Conservation (phyloP, 2,113 vertebrate species). For the Agelaius tricolor region DNA sequence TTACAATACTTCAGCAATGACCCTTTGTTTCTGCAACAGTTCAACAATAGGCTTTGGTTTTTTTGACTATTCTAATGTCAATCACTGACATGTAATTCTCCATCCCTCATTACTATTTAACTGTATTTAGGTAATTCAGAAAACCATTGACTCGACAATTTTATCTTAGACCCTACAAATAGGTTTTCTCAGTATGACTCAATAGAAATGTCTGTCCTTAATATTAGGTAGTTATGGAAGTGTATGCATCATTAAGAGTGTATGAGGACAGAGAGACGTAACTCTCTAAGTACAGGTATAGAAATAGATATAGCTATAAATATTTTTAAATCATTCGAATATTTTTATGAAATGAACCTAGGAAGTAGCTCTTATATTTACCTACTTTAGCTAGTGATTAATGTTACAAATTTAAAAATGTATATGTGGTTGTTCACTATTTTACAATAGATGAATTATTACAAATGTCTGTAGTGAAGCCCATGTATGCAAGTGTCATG, state of each 20-base stretch:
- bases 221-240: not conserved
- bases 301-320: not conserved
- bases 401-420: not conserved
- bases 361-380: not conserved
- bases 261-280: not conserved
- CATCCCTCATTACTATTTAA: not conserved
- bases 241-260: not conserved
- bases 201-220: not conserved
- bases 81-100: not conserved
- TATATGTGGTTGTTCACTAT: not conserved
- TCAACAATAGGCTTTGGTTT: not conserved
- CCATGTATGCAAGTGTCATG: not conserved
- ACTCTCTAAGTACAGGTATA: not conserved
- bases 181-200: not conserved
- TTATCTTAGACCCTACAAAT: not conserved
- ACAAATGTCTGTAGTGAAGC: not conserved
- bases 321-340: not conserved
- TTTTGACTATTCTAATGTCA: not conserved
- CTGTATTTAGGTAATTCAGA: not conserved
- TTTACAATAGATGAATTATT: not conserved
- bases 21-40: not conserved
- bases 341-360: not conserved
- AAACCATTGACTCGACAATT: not conserved
- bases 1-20: not conserved
- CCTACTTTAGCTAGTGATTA: not conserved